These are phyloP conservation scores for Epizoanthus rinbou DNA, from an alignment of 92 coral and sea anemone species.

Conservation along the genomic window DNA sequence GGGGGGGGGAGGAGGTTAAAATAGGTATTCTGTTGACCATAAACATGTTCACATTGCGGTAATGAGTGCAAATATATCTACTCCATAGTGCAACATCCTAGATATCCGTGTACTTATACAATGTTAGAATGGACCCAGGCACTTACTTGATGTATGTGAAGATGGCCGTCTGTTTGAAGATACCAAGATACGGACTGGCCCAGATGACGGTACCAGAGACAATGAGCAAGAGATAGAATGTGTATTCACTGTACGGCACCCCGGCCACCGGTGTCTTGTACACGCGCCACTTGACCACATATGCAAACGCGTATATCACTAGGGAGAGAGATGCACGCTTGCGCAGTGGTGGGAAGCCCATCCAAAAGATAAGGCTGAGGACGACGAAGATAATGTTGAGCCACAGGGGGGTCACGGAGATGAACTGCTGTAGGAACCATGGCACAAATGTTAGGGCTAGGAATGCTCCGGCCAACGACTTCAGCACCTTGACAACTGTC, in stretches of 20 bases:
- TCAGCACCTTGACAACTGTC: conserved; percentile 30
- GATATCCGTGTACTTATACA: too few relatives aligned
- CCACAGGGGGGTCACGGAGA: conserved; percentile 62
- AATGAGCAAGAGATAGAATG: conserved; percentile 61
- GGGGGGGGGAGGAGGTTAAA: too few relatives aligned
- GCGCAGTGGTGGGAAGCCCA: conserved; percentile 83
- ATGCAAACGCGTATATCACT: conserved; percentile 71
- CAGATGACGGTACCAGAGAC: conserved; percentile 72
- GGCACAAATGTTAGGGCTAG: conserved; percentile 65
- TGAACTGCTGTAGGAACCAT: conserved; percentile 80
- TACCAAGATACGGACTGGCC: conserved; percentile 84
- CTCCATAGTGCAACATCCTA: too few relatives aligned
- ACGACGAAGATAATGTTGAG: conserved; percentile 59
- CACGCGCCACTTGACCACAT: conserved; percentile 82
- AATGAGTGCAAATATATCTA: too few relatives aligned
- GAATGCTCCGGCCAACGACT: conserved; percentile 21
- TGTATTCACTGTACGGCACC: conserved; percentile 41
- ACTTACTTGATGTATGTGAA: conserved; percentile 82
- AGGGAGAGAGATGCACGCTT: conserved; percentile 68
- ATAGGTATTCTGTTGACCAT: too few relatives aligned
- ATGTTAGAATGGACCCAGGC: not conserved
- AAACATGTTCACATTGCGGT: too few relatives aligned
- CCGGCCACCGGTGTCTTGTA: conserved; percentile 48
- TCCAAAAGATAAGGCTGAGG: conserved; percentile 80
- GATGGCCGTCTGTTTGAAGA: conserved; percentile 66